Conservation (phyloP, 2,888 invertebrate species). For the Temnothorax rugatulus region DNA sequence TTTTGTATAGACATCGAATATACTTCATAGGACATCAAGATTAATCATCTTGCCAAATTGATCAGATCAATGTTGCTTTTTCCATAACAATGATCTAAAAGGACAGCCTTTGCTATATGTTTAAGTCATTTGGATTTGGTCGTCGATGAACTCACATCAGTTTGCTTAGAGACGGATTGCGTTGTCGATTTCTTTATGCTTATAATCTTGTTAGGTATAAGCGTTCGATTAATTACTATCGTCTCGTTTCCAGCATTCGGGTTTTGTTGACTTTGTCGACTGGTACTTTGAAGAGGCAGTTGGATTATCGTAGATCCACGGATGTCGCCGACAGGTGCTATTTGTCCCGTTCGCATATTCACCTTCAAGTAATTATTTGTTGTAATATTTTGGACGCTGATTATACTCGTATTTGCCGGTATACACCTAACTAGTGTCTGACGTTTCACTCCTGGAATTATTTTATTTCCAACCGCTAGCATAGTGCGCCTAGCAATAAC, state of each 20-base stretch:
- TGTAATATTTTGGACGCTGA: slow-evolving; percentile 65
- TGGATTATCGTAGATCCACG: slow-evolving; percentile 21
- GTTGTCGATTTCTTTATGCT: not conserved
- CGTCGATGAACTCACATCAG: not conserved
- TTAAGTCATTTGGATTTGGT: slow-evolving; percentile 50
- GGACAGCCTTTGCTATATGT: slow-evolving; percentile 1
- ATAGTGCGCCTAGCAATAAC: slow-evolving; percentile 1
- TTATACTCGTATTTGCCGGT: slow-evolving; percentile 53
- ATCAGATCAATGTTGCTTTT: not conserved
- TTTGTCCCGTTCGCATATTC: slow-evolving; percentile 19
- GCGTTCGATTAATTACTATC: not conserved
- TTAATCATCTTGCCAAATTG: slow-evolving; percentile 36
- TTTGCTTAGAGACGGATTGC: not conserved
- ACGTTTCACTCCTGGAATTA: slow-evolving; percentile 39
- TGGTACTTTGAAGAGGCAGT: slow-evolving; percentile 18
- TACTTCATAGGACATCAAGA: slow-evolving; percentile 21
- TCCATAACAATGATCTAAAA: slow-evolving; percentile 63
- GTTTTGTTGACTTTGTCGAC: slow-evolving; percentile 25
- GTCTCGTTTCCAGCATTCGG: not conserved
- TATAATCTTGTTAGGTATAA: slow-evolving; percentile 19
- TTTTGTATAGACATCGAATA: slow-evolving; percentile 27
- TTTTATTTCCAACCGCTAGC: slow-evolving; percentile 27
- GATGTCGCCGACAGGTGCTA: not conserved
- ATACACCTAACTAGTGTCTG: slow-evolving; percentile 30
- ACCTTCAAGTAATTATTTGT: slow-evolving; percentile 68